Evolutionary conservation across 92 coral and sea anemone genomes (phyloP).

Genomic region (Paramuricea clavata): DNA sequence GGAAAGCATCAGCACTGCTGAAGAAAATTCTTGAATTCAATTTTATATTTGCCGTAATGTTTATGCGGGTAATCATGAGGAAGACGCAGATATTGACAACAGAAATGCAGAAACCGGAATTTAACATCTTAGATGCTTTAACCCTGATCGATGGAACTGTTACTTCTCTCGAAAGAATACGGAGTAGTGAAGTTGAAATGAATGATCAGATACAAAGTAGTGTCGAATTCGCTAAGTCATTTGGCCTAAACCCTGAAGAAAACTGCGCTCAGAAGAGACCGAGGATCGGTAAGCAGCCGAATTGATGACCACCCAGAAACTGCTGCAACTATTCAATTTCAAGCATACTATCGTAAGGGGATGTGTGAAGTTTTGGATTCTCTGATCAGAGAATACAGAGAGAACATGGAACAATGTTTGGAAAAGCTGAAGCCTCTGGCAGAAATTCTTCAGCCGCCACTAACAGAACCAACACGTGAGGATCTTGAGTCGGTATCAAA

Average conservation of each 20-base stretch:
- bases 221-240: conserved; percentile 4
- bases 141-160: conserved; percentile 3
- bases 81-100: conserved; percentile 12
- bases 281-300: too few species aligned
- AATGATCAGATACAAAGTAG: conserved; percentile 2
- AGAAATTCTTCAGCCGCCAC: neutral
- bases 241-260: neutral
- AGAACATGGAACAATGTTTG: neutral
- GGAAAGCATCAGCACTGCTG: neutral
- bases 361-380: neutral
- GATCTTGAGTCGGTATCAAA: neutral
- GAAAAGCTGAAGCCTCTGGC: neutral
- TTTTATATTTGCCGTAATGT: conserved; percentile 18
- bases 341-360: neutral
- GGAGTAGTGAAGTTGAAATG: neutral
- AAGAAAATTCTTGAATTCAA: conserved; percentile 7
- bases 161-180: neutral
- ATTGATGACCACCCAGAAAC: too few species aligned
- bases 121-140: conserved; percentile 11
- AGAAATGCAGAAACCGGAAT: conserved; percentile 25
- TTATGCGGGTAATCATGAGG: conserved; percentile 32
- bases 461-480: neutral
- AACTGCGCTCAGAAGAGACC: neutral
- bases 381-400: neutral
- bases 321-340: neutral